Conservation (phyloP, 2,888 invertebrate species). For the Synergus umbraculus region DNA sequence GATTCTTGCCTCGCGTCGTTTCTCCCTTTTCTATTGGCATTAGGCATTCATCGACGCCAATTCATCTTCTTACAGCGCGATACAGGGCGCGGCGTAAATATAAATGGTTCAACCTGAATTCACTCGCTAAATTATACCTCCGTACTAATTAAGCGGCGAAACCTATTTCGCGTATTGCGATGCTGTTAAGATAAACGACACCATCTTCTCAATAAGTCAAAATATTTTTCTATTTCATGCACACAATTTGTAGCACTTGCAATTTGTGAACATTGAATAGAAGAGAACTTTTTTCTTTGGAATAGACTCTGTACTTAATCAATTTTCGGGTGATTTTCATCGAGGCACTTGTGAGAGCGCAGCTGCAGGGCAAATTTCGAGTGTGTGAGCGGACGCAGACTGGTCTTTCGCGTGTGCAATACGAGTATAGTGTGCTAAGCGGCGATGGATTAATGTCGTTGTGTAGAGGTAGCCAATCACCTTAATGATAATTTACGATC, state of each 20-base stretch:
- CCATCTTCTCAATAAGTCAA: neutral
- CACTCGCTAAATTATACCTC: neutral
- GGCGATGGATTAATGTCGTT: constrained; percentile 58
- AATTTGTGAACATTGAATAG: neutral
- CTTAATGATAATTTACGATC: constrained; percentile 76
- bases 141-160: neutral
- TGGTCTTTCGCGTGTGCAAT: constrained; percentile 52
- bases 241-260: neutral
- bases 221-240: no score
- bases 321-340: constrained; percentile 30
- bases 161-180: neutral
- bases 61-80: neutral
- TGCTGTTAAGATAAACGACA: neutral
- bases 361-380: neutral
- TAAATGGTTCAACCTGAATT: neutral
- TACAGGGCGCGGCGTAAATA: constrained; percentile 1
- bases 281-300: neutral
- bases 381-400: constrained; percentile 17
- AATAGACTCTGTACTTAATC: neutral
- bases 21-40: neutral
- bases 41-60: neutral
- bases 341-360: neutral
- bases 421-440: constrained; percentile 47
- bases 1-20: neutral
- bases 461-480: constrained; percentile 71